phyloP scores from a whole-genome alignment of 35 echinoderm and acorn worm genomes.

The Amphiura filiformis region DNA sequence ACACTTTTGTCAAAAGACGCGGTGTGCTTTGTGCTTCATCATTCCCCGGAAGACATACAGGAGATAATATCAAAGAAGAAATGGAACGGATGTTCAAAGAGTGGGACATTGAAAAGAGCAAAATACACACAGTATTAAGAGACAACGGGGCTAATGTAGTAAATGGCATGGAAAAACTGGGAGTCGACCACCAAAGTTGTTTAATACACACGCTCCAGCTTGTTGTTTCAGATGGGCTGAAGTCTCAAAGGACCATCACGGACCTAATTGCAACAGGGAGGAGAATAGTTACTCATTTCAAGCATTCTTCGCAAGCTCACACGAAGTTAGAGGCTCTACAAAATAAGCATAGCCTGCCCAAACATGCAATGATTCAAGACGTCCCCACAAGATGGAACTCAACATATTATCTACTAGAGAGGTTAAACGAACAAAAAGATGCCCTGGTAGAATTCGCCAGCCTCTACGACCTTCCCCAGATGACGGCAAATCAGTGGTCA shows the following conservation, averaged over 20 bases:
- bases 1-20: background rate
- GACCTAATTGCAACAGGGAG: background rate
- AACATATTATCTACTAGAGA: background rate
- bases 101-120: background rate
- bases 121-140: background rate
- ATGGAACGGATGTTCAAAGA: background rate
- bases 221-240: background rate
- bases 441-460: slow-evolving; percentile 6
- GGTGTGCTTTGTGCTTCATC: background rate
- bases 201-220: slow-evolving; percentile 15
- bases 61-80: background rate
- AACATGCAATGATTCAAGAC: slow-evolving; percentile 13
- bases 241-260: background rate
- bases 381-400: slow-evolving; percentile 6
- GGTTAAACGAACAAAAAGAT: slow-evolving; percentile 1
- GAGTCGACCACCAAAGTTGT: background rate
- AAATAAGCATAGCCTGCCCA: background rate
- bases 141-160: slow-evolving; percentile 14
- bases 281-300: background rate
- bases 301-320: background rate
- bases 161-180: background rate
- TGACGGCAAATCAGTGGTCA: background rate
- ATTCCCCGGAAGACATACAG: background rate
- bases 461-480: background rate
- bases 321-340: background rate